A percentile compares a stretch with the other conserved stretches of the same genome.
Evolutionary conservation across 64 coral and sea anemone species (phyloP).

Genomic region (Anthopleura sola): DNA sequence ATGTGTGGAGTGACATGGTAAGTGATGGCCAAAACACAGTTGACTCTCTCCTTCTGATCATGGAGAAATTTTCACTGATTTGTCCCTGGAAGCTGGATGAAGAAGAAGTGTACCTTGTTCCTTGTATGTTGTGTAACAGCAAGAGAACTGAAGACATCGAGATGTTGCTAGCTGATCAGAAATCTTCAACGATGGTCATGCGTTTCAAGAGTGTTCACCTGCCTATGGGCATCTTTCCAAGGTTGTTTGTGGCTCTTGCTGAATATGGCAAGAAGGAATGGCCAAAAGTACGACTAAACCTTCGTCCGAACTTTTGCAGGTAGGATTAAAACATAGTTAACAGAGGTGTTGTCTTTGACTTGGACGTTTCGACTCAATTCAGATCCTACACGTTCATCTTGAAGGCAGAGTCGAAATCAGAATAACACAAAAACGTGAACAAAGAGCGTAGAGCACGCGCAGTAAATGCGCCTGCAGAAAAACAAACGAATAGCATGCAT

Average conservation of each 20-base stretch:
- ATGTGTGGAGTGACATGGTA: slow-evolving; percentile 34
- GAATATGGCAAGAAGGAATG: not conserved
- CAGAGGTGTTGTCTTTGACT: not conserved
- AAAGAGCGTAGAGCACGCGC: no score
- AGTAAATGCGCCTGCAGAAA: no score
- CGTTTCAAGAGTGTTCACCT: not conserved
- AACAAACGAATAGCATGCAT: no score
- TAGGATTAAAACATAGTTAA: not conserved
- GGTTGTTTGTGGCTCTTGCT: not conserved
- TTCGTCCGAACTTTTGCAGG: not conserved
- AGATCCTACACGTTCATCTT: no score
- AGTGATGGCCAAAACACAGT: not conserved
- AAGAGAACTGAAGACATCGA: not conserved
- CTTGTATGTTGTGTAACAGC: slow-evolving; percentile 39
- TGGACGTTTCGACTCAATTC: no score
- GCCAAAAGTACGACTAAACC: not conserved
- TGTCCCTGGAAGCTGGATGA: slow-evolving; percentile 18
- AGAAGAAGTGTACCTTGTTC: slow-evolving; percentile 33
- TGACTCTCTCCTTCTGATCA: slow-evolving; percentile 22
- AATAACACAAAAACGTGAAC: no score
- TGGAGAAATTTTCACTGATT: slow-evolving; percentile 67
- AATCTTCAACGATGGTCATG: not conserved
- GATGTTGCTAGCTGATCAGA: not conserved
- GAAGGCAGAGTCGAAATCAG: no score
- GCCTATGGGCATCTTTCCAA: not conserved